Conservation (phyloP, 2,888 invertebrate species). For the Andrena minutula region DNA sequence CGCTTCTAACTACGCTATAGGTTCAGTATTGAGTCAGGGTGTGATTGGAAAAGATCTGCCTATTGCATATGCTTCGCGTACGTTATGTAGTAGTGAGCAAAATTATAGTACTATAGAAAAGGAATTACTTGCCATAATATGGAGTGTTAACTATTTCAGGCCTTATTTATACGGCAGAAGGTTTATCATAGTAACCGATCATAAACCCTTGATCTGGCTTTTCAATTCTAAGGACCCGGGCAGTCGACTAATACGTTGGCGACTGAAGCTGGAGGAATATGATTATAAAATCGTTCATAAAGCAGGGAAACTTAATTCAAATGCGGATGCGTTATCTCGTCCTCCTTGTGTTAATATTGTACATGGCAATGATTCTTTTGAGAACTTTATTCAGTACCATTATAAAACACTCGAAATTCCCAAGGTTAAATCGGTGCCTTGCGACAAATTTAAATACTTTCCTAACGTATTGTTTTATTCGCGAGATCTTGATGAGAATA, state of each 20-base stretch:
- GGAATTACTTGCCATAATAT: slow-evolving; percentile 28
- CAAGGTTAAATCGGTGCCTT: slow-evolving; percentile 18
- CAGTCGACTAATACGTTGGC: slow-evolving; percentile 39
- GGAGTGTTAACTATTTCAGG: slow-evolving; percentile 10
- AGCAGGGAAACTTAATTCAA: slow-evolving; percentile 25
- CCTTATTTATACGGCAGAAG: slow-evolving; percentile 22
- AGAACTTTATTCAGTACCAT: slow-evolving; percentile 23
- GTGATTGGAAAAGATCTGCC: slow-evolving; percentile 18
- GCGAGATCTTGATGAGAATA: slow-evolving; percentile 17
- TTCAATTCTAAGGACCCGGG: slow-evolving; percentile 43
- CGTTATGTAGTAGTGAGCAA: slow-evolving; percentile 16
- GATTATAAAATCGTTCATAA: slow-evolving; percentile 20
- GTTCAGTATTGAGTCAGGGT: slow-evolving; percentile 17
- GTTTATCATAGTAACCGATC: slow-evolving; percentile 27
- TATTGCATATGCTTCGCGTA: slow-evolving; percentile 26
- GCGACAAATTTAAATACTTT: slow-evolving; percentile 15
- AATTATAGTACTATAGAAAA: slow-evolving; percentile 39
- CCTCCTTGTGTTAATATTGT: slow-evolving; percentile 2
- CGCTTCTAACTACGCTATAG: slow-evolving; percentile 22
- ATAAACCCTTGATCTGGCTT: slow-evolving; percentile 29
- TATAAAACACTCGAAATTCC: slow-evolving; percentile 35
- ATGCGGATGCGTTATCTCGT: slow-evolving; percentile 18
- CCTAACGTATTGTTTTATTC: slow-evolving; percentile 32
- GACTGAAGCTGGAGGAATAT: slow-evolving; percentile 32
- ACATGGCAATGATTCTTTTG: slow-evolving; percentile 16